Evolutionary conservation across 2,797 vertebrate genomes (phyloP), one percentile per base, ranked within the genome.

Genomic region (Clangula hyemalis): DNA sequence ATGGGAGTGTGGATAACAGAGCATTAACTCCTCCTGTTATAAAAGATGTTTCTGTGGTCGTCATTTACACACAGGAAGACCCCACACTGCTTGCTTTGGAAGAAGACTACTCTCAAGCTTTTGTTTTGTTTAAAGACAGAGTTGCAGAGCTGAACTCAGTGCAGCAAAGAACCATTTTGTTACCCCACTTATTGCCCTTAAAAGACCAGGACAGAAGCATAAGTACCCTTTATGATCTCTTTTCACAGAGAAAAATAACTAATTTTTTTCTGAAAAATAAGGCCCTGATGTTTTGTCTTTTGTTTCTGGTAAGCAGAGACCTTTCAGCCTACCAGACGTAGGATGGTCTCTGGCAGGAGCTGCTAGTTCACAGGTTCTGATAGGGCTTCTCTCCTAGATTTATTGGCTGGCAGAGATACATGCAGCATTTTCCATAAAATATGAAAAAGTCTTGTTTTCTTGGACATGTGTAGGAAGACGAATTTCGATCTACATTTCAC

Each of bases 211-310:
- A 60, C 38, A 89, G 65, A 86, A 73, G 13, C 56, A 27, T n/a
- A 77, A 89, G 66, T 78, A 75, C 34, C 56, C 78, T 93, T 97
- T 94, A 28, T 82, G 30, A 41, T 45, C 7, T 69, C 21, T 81
- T 81, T 73, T 87, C 30, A n/a, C 24, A 36, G 22, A 8, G 45
- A 72, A 85, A 82, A 70, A 28, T 27, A 90, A 21, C 60, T 70
- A 8, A 57, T 69, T 85, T 72, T 17, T 17, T 76, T 95, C 61
- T 73, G 49, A 81, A 84, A 93, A 93, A 87, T 6, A 24, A 14
- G n/a, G 5, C 32, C n/a, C 47, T 3, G 1, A 16, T 49, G 49
- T 66, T 92, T 87, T 79, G 36, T 21, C 39, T 79, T 85, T 85
- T 65, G 10, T 27, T 94, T 83, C 80, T 89, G 85, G 65, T 47